Evolutionary conservation across 2,888 invertebrate genomes (phyloP), one percentile per base, ranked within the genome.

Genomic region (Scaptomyza reducta): DNA sequence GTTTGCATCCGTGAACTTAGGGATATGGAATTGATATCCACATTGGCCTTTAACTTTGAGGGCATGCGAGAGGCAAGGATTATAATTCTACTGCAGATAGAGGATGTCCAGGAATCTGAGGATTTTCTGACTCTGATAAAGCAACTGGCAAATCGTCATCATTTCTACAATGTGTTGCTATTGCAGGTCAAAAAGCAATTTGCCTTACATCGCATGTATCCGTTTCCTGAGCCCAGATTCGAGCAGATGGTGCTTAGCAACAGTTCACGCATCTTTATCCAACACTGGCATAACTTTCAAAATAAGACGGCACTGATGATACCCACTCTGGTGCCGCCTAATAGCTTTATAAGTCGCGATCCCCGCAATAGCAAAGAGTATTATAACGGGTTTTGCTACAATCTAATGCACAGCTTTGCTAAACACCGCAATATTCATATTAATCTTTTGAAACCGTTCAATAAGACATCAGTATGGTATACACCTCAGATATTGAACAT

Each of bases 221-320:
- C 81, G 1, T 86, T 79, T 59, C 87, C 83, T 3, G n/a, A 0
- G 18, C 63, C 16, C 6, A 14, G 6, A 10, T 83, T 49, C 5
- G 31, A 25, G 14, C 11, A 0, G 4, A 6, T 9, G 2, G 0
- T 0, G 2, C 14, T 0, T 2, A 7, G 1, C 6, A 33, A 13
- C 10, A 35, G 10, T 0, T 1, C 10, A 0, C 27, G n/a, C 11
- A n/a, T 79, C 4, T 82, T 73, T 41, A 11, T 54, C 0, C 3
- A 40, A 3, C 41, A 54, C n/a, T 65, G 64, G 70, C 25, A 3
- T 13, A 59, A 86, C 22, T 81, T 71, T 25, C 47, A 35, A 3
- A 77, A 80, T 1, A 74, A 60, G 13, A 29, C 0, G 0, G 84
- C 84, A 0, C 0, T 44, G 0, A 47, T 61, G 1, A 6, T 47